A percentile compares a stretch with the other conserved stretches of the same genome.
These are phyloP conservation scores for Lithobates sylvaticus DNA, from an alignment of 2,797 vertebrate species.

Conservation along the genomic window DNA sequence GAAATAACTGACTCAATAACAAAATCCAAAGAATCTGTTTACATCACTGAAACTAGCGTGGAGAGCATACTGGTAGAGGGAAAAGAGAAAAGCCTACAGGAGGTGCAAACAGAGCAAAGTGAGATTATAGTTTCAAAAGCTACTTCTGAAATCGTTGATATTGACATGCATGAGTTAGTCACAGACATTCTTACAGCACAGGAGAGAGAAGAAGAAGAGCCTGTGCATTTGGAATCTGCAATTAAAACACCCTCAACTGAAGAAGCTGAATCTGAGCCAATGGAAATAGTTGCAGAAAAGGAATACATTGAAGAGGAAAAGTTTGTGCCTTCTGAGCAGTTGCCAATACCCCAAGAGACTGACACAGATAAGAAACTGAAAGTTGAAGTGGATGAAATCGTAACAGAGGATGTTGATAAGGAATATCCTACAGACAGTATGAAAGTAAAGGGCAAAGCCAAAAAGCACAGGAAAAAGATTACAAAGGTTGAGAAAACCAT, in stretches of 20 bases:
- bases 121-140: background rate
- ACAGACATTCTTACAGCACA: background rate
- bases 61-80: background rate
- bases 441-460: constrained; percentile 17
- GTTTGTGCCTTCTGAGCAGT: background rate
- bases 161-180: background rate
- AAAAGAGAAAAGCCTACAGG: background rate
- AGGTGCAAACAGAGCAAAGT: background rate
- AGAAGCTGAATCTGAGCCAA: too few species aligned
- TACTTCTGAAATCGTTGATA: background rate
- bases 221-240: too few species aligned
- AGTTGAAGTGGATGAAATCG: background rate
- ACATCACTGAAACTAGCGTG: background rate
- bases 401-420: constrained; percentile 9
- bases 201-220: background rate
- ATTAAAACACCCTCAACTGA: too few species aligned
- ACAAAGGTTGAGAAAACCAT: constrained; percentile 36
- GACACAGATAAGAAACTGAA: background rate
- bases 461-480: constrained; percentile 37
- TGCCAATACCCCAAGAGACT: background rate
- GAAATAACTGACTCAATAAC: too few species aligned
- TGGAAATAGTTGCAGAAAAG: too few species aligned
- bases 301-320: background rate
- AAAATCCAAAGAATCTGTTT: background rate
- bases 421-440: background rate